Evolutionary conservation across 2,797 vertebrate species (phyloP), one percentile per base, ranked within the genome.

Genomic region (Microcaecilia unicolor): DNA sequence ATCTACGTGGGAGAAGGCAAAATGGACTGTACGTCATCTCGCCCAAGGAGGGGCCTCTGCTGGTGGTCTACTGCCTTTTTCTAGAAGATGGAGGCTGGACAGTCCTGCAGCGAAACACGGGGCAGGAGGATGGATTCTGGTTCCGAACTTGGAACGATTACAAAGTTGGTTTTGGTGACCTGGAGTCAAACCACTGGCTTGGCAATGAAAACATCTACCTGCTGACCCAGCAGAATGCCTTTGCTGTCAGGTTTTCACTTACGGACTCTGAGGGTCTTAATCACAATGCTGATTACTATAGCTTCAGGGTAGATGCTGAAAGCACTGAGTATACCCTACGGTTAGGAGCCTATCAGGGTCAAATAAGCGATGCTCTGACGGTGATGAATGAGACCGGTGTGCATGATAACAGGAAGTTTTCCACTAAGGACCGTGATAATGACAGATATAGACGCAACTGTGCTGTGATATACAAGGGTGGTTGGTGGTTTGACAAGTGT

Each of bases 401-500:
- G 0, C 15, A 38, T 0, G 4, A 51, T 34, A 41, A 53, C 10
- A 54, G 32, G 48, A 50, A 31, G 44, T 53, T 49, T 41, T 47
- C 51, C 37, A 37, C 48, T 15, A 5, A 9, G 8, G 48, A 37
- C 33, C 17, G 4, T n/a, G 51, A 61, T 40, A 39, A 37, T n/a
- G 39, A 50, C 10, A 19, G 40, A 10, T 51, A 32, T 23, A 1
- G 4, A 3, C 14, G 24, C 3, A 48, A 38, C 25, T 30, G 49
- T 41, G 64, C 25, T 14, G 7, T 29, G 11, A 12, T 23, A 11
- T 16, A 0, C 3, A 25, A 15, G 1, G 48, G 41, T 13, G 54
- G 50, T n/a, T 65, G 41, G 44, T 51, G 41, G 36, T 56, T 38
- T 4, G 38, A 56, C 25, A 52, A 16, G 15, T 34, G 11, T 34